Evolutionary conservation across 2,113 vertebrate species (phyloP), one percentile per base, ranked within the genome.

Genomic region (Dicentrarchus labrax): DNA sequence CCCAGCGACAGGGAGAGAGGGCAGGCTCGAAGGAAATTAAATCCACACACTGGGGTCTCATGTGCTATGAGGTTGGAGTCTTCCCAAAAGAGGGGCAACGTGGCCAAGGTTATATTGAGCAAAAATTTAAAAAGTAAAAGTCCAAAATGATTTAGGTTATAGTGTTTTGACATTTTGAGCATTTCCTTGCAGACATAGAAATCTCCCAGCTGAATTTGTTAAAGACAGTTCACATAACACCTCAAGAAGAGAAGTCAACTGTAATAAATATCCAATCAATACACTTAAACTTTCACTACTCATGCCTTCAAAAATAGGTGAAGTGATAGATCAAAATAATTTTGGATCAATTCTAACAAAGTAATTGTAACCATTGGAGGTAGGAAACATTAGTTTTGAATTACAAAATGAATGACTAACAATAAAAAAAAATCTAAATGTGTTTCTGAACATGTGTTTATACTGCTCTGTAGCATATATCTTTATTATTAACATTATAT

Each of bases 1-100:
- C 30, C 30, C 30, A 72, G 72, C 80, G 77, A 61, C 68, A n/a
- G 64, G 36, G 36, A 50, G 67, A 43, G 70, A 62, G 61, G 57
- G 38, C 57, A n/a, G 50, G 21, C 66, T 62, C 56, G 41, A 12
- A 78, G 62, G 0, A 65, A 22, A 62, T 62, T 0, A 48, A 57
- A 47, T n/a, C 53, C 57, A 43, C n/a, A 59, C 39, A 24, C 56
- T 30, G 62, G 39, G 65, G n/a, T 17, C 21, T 53, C 30, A n/a
- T 59, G 67, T 41, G 17, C 30, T 65, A 17, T n/a, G 4, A 41
- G 61, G 36, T 6, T 30, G n/a, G 2, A 15, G 16, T 22, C 24
- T 17, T 57, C 9, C 5, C 43, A 53, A 16, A 38, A 22, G 4
- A 45, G 6, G 13, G 39, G 11, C 24, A 43, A 43, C 21, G 47